Base-by-base conservation (phyloP, 2,888 invertebrate genomes). In the Caenorhabditis sp. region DNA sequence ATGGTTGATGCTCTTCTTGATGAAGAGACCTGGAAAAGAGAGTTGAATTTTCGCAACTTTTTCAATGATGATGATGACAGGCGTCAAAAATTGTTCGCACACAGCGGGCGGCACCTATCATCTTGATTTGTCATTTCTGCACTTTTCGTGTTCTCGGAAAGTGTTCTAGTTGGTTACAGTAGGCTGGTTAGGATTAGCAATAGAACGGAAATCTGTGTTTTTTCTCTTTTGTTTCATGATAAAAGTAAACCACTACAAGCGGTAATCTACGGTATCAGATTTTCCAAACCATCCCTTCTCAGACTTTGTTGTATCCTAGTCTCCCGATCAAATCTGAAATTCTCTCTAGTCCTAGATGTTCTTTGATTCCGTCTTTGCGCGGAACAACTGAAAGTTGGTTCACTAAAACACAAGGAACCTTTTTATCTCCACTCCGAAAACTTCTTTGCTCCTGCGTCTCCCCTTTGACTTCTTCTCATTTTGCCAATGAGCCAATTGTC, bases 21-120 rank as follows among this genome's bases (percentile, higher is more conserved):
- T 26, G 44, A 28, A 41, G 41, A 56, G n/a, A n/a, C 16, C 35
- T 22, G 66, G n/a, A 35, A 38, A 47, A 68, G 49, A 66, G 66
- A 54, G 54, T 38, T 68, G 31, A 54, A 68, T 56, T 58, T 70
- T 70, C 70, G 70, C 70, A 70, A 70, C 70, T 70, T 70, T 70
- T 70, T 47, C 47, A 47, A 19, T 47, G 47, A 47, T 47, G 47
- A 47, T 70, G 58, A 70, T 56, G 70, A 58, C 70, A 68, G 54
- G 54, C 68, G 68, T 70, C 70, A 70, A 58, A 70, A 44, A 24
- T 58, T 58, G 47, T 58, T 26, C 58, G 16, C 19, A 49, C 44
- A 44, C 44, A 41, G 26, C 61, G 63, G 63, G 26, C 61, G 63
- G 63, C 66, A 35, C 51, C 19, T 66, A 51, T 66, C 58, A 54